Conservation (phyloP, 1,140 invertebrate species). For the Dreissena rostriformis region DNA sequence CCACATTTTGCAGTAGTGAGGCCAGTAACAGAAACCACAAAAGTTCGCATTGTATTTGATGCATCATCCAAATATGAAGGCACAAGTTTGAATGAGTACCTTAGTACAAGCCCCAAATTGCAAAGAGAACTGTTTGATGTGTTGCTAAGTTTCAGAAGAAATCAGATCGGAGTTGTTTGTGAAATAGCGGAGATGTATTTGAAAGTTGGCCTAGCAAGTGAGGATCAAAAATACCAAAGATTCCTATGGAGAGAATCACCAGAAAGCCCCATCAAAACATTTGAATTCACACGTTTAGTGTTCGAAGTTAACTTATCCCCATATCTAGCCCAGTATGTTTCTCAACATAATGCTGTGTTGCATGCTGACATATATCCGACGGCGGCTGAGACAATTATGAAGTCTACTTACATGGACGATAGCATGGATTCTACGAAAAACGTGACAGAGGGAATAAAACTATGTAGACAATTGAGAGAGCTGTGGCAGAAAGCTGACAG, state of each 20-base stretch:
- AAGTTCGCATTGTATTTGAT: slow-evolving; percentile 28
- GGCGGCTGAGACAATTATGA: slow-evolving; percentile 46
- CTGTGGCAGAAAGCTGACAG: slow-evolving; percentile 51
- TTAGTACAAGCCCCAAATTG: not conserved
- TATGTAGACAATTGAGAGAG: slow-evolving; percentile 32
- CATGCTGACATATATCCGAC: slow-evolving; percentile 15
- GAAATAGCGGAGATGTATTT: no score
- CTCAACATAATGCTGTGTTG: slow-evolving; percentile 14
- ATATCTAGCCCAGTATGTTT: slow-evolving; percentile 33
- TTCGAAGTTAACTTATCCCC: slow-evolving; percentile 49
- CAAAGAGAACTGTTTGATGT: slow-evolving; percentile 17
- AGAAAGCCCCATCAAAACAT: slow-evolving; percentile 5
- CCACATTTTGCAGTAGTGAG: slow-evolving; percentile 51
- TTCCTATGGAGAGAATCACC: no score
- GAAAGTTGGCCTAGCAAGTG: no score
- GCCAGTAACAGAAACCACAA: slow-evolving; percentile 38
- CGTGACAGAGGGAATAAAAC: slow-evolving; percentile 26
- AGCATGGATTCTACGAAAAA: slow-evolving; percentile 49
- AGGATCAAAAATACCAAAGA: no score
- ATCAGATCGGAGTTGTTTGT: no score
- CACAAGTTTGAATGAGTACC: slow-evolving; percentile 3
- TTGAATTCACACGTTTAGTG: slow-evolving; percentile 47
- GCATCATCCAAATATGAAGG: slow-evolving; percentile 19
- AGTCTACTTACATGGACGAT: slow-evolving; percentile 57
- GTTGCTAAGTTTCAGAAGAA: no score